Percentiles rank a stretch among this genome's conserved stretches.
These are phyloP conservation scores for Cerastoderma edule DNA, from an alignment of 2,888 invertebrate species.

Conservation along the genomic window DNA sequence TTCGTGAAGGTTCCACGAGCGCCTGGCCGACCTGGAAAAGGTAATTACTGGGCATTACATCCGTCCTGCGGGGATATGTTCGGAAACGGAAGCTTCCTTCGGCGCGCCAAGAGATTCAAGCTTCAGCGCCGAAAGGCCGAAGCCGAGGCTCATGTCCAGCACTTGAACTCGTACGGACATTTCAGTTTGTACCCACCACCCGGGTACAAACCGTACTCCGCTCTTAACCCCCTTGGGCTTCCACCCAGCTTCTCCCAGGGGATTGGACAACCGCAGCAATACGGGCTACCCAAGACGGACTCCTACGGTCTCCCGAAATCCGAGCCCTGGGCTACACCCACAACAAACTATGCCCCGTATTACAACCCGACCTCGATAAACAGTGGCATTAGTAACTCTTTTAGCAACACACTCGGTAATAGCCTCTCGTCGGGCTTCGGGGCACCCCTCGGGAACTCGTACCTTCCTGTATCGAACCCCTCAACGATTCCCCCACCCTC, in stretches of 20 bases:
- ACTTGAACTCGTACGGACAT: slow-evolving; percentile 75
- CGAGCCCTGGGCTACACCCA: slow-evolving; percentile 64
- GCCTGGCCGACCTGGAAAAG: slow-evolving; percentile 82
- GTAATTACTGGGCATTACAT: slow-evolving; percentile 83
- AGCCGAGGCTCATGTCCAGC: slow-evolving; percentile 68
- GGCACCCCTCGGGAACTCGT: slow-evolving; percentile 58
- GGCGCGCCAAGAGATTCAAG: slow-evolving; percentile 82
- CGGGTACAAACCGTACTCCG: slow-evolving; percentile 73
- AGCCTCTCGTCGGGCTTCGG: slow-evolving; percentile 46
- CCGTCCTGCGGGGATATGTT: slow-evolving; percentile 83
- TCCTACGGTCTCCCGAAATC: slow-evolving; percentile 47
- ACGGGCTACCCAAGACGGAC: slow-evolving; percentile 57
- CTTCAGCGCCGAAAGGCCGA: slow-evolving; percentile 60
- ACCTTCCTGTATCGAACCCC: slow-evolving; percentile 61
- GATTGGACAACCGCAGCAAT: slow-evolving; percentile 70
- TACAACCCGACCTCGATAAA: slow-evolving; percentile 62
- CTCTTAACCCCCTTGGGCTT: slow-evolving; percentile 69
- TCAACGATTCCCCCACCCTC: slow-evolving; percentile 56
- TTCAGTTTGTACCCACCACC: slow-evolving; percentile 73
- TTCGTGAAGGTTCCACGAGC: slow-evolving; percentile 92
- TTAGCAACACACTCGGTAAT: slow-evolving; percentile 43
- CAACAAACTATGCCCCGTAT: slow-evolving; percentile 62
- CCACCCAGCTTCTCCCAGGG: slow-evolving; percentile 68
- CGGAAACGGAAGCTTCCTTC: slow-evolving; percentile 83
- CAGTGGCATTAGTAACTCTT: slow-evolving; percentile 43